Percentiles rank a stretch among this genome's conserved stretches.
Conservation (phyloP, 2,113 vertebrate species). For the Chionodraco myersi region DNA sequence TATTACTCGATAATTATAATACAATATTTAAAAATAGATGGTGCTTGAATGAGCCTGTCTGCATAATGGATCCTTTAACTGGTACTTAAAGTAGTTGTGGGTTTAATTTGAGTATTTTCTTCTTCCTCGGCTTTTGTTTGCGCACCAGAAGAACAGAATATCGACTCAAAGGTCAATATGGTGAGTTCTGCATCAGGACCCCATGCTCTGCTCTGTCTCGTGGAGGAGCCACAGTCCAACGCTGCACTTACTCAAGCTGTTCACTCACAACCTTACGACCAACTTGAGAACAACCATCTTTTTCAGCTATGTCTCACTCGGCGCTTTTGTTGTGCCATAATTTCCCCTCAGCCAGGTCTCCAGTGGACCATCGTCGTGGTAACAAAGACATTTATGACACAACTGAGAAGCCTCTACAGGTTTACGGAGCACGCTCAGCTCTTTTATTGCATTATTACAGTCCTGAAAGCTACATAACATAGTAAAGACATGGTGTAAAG, state of each 20-base stretch:
- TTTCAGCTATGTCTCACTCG: constrained; percentile 4
- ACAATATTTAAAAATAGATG: too few relatives aligned
- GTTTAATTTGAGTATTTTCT: too few relatives aligned
- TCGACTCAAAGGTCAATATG: not conserved
- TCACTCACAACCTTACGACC: constrained; percentile 10
- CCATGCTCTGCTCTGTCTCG: not conserved
- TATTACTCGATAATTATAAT: too few relatives aligned
- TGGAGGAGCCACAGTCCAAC: not conserved
- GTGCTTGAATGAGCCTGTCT: too few relatives aligned
- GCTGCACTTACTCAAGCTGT: constrained; percentile 7
- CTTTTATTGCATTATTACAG: constrained; percentile 32
- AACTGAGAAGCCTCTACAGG: not conserved
- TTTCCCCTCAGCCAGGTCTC: constrained; percentile 8
- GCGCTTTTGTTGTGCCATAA: constrained; percentile 3
- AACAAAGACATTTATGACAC: constrained; percentile 26
- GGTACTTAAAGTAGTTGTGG: too few relatives aligned
- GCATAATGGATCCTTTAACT: too few relatives aligned
- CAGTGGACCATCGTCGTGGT: constrained; percentile 9
- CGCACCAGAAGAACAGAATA: not conserved
- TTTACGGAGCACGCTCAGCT: constrained; percentile 8
- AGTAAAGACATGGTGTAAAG: not conserved
- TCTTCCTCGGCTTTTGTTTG: too few relatives aligned
- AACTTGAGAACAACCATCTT: not conserved
- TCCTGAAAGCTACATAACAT: constrained; percentile 7
- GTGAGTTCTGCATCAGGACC: not conserved